These are phyloP conservation scores for Pygocentrus nattereri DNA, from an alignment of 2,797 vertebrate genomes.

Conservation along the genomic window DNA sequence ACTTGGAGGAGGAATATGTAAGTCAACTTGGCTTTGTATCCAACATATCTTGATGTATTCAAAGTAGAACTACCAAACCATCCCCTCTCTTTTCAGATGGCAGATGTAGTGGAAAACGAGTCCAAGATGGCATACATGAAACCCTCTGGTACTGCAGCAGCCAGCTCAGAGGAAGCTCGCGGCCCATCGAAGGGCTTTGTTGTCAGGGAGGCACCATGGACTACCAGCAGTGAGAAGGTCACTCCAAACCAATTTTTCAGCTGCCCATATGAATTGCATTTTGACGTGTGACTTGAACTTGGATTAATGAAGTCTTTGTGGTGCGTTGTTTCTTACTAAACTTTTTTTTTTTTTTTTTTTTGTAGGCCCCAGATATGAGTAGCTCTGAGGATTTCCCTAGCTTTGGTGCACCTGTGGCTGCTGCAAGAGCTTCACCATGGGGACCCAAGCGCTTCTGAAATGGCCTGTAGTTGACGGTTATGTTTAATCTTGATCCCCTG, in stretches of 20 bases:
- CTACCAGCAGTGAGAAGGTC: constrained; percentile 90
- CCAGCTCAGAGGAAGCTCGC: constrained; percentile 86
- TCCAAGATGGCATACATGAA: constrained; percentile 93
- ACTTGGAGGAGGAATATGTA: constrained; percentile 98
- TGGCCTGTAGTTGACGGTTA: constrained; percentile 58
- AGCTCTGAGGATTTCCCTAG: constrained; percentile 99
- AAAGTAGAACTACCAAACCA: neutral
- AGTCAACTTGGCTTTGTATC: constrained; percentile 60
- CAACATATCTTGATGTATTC: neutral
- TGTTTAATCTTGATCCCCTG: constrained; percentile 56
- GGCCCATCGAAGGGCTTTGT: constrained; percentile 96
- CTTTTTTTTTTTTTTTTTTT: neutral
- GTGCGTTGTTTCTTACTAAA: no score
- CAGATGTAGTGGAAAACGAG: constrained; percentile 93
- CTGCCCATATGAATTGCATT: neutral
- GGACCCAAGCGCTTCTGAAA: constrained; percentile 97
- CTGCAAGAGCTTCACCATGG: constrained; percentile 93
- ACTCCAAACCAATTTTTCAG: constrained; percentile 26
- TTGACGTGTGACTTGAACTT: neutral
- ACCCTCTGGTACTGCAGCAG: constrained; percentile 75
- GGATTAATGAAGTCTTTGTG: no score
- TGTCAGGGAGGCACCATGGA: constrained; percentile 97
- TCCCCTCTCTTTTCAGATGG: constrained; percentile 79
- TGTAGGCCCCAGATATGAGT: constrained; percentile 97
- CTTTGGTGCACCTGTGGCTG: constrained; percentile 94